These are phyloP conservation scores for Cercopithecus mona DNA, from an alignment of 2,113 vertebrate genomes.

Conservation along the genomic window DNA sequence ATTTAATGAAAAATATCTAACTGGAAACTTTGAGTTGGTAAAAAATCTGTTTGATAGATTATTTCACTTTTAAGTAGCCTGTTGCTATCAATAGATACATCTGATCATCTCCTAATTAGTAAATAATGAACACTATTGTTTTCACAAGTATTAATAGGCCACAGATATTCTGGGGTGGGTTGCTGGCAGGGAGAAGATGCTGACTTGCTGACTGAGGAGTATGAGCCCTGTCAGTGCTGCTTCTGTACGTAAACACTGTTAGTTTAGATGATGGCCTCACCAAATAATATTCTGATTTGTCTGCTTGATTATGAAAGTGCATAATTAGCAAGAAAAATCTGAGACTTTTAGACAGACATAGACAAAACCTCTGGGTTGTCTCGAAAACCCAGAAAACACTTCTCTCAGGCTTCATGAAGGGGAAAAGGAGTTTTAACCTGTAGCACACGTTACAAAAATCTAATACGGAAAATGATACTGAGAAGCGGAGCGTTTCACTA, in stretches of 20 bases:
- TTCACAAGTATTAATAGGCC: not conserved
- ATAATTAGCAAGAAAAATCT: slow-evolving; percentile 61
- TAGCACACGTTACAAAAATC: not conserved
- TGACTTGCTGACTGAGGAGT: slow-evolving; percentile 71
- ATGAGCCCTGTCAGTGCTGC: slow-evolving; percentile 67
- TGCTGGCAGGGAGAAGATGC: slow-evolving; percentile 52
- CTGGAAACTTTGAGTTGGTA: not conserved
- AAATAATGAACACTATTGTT: not conserved
- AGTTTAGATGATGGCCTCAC: slow-evolving; percentile 67
- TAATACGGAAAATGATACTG: not conserved
- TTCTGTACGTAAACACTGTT: slow-evolving; percentile 69
- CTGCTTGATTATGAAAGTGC: slow-evolving; percentile 22
- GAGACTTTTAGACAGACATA: not conserved
- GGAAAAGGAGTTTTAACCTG: not conserved
- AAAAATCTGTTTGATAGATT: not conserved
- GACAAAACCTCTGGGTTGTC: not conserved
- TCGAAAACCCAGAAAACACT: not conserved
- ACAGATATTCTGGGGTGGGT: slow-evolving; percentile 55
- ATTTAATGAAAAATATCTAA: not conserved
- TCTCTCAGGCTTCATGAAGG: not conserved
- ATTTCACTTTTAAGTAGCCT: not conserved
- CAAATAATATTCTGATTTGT: slow-evolving; percentile 40
- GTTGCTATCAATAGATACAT: not conserved
- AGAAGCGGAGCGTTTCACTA: not conserved
- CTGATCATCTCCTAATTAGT: not conserved